Conservation (phyloP, 2,888 invertebrate species). For the Drosophila hamatofila region DNA sequence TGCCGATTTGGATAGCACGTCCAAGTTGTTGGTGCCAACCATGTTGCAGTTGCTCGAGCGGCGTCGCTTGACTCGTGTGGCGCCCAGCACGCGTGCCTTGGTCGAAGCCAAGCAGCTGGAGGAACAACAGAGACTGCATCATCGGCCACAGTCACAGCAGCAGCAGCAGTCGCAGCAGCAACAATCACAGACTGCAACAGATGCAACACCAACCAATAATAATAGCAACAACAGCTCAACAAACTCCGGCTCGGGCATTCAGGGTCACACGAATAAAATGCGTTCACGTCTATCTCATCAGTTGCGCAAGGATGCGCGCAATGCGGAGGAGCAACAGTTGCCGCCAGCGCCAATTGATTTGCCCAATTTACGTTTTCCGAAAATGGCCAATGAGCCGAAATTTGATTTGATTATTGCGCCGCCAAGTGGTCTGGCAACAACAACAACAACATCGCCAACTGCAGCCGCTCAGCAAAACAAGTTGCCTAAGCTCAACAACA, state of each 20-base stretch:
- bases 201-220: background rate
- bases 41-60: slow-evolving; percentile 88
- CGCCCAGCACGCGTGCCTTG: slow-evolving; percentile 71
- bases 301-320: slow-evolving; percentile 60
- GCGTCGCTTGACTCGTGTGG: slow-evolving; percentile 87
- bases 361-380: slow-evolving; percentile 85
- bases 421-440: background rate
- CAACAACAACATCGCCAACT: too few species aligned
- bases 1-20: slow-evolving; percentile 32
- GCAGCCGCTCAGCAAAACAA: background rate
- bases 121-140: slow-evolving; percentile 20
- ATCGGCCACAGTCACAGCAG: background rate
- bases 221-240: slow-evolving; percentile 19
- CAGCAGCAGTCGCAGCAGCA: background rate
- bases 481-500: background rate
- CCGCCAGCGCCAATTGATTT: slow-evolving; percentile 86
- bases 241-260: slow-evolving; percentile 36
- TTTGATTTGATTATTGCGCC: slow-evolving; percentile 79
- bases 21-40: slow-evolving; percentile 88
- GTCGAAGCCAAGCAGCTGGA: slow-evolving; percentile 11
- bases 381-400: slow-evolving; percentile 83
- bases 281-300: slow-evolving; percentile 61
- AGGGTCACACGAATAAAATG: slow-evolving; percentile 63
- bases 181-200: background rate
- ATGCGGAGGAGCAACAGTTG: slow-evolving; percentile 81